Evolutionary conservation across 1,140 invertebrate species (phyloP), one percentile per base, ranked within the genome.

Genomic region (Teleogryllus occipitalis): DNA sequence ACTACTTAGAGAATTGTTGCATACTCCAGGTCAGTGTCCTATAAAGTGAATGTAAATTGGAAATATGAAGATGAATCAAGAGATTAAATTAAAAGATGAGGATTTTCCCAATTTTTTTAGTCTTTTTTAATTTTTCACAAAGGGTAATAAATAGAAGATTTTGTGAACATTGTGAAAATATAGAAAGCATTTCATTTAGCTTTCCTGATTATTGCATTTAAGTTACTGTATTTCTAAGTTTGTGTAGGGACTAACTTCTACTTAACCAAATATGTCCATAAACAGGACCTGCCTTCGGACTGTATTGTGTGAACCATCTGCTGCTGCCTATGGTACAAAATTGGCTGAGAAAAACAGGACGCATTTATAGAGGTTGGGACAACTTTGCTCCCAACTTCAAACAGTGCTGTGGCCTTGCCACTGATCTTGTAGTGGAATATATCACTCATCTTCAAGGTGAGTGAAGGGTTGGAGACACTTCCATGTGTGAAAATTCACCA

Each of bases 261-360:
- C 6, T 77, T 39, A 18, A 78, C 7, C 73, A 8, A 47, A 47
- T 7, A 48, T 14, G 21, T 77, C 10, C 48, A 48, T 77, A 65
- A 81, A 27, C 92, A 82, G 95, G 95, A 77, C 91, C 94, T 7
- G 90, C 93, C 76, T 97, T 97, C 87, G 94, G 93, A 3, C 88
- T 97, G 77, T 95, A 95, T 84, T 96, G 95, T 86, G 92, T 97
- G 14, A 98, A 97, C 84, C 95, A 97, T 84, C 85, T 97, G 73
- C 86, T 98, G 4, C 86, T 98, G 78, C 96, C 96, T 0, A 94
- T 94, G 87, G 92, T 97, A 15, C 96, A 98, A 87, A 92, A 92
- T 82, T 97, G 96, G 96, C 85, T 97, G 75, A 88, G 95, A 12
- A 92, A 94, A 84, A 90, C 89, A 0, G 87, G 87, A 7, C 89